Conservation (phyloP, 2,797 vertebrate genomes). For the Eurystomus glaucurus region DNA sequence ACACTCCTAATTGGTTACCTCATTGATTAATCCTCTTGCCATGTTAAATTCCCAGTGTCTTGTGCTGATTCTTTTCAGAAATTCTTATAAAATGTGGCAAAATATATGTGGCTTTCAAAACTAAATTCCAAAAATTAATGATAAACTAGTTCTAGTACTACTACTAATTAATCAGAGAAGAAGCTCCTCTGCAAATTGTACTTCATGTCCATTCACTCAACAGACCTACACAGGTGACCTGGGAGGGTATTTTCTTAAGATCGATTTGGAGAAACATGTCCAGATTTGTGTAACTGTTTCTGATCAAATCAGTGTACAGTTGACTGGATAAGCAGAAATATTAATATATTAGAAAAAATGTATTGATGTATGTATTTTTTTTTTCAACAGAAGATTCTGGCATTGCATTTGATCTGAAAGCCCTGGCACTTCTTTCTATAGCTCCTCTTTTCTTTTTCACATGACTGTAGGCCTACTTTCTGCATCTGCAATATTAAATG, state of each 20-base stretch:
- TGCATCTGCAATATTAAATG: neutral
- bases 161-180: neutral
- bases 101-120: neutral
- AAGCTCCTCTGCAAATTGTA: neutral
- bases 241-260: neutral
- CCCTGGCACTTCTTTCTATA: neutral
- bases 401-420: neutral
- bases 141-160: neutral
- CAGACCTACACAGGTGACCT: neutral
- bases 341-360: neutral
- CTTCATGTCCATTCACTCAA: neutral
- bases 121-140: neutral
- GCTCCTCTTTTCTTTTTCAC: neutral
- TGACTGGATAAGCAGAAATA: neutral
- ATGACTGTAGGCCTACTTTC: neutral
- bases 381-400: neutral
- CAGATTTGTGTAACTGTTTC: neutral
- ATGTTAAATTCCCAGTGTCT: neutral
- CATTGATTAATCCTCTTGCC: neutral
- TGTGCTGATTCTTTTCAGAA: neutral
- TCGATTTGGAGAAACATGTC: neutral
- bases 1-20: neutral
- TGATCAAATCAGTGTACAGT: neutral
- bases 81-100: neutral
- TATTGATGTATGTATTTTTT: neutral